Percentiles rank a stretch among this genome's conserved stretches.
Evolutionary conservation across 2,113 vertebrate genomes (phyloP).

Genomic region (Melozone crissalis): DNA sequence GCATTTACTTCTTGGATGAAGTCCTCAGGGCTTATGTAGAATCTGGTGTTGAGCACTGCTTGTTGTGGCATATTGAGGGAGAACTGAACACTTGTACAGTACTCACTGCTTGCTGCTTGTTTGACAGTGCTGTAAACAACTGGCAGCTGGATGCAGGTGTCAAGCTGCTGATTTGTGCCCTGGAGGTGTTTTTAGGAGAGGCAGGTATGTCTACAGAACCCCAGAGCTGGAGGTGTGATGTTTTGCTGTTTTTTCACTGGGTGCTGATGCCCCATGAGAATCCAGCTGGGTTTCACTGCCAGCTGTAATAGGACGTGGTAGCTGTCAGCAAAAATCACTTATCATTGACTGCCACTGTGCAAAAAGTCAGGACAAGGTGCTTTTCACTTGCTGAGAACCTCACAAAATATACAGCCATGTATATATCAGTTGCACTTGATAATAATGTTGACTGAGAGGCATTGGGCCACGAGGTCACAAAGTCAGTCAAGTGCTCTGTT

Average conservation of each 20-base stretch:
- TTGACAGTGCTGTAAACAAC: slow-evolving; percentile 1
- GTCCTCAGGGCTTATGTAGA: background rate
- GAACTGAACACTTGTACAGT: background rate
- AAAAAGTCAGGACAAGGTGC: background rate
- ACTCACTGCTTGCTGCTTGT: background rate
- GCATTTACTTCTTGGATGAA: background rate
- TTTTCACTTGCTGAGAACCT: background rate
- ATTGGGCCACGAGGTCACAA: background rate
- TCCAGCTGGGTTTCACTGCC: background rate
- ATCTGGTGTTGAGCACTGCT: background rate
- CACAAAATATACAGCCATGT: background rate
- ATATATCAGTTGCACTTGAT: background rate
- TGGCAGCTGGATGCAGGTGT: slow-evolving; percentile 17
- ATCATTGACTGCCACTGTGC: background rate
- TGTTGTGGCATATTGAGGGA: background rate
- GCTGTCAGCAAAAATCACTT: background rate
- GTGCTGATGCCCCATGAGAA: background rate
- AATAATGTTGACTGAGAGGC: background rate
- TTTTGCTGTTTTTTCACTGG: background rate
- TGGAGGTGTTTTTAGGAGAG: slow-evolving; percentile 2
- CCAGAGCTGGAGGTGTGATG: background rate
- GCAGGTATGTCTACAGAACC: background rate
- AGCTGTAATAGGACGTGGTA: background rate
- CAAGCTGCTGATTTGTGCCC: background rate
- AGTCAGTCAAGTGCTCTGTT: background rate